Evolutionary conservation across 2,113 vertebrate species (phyloP).

Genomic region (Scomber japonicus): DNA sequence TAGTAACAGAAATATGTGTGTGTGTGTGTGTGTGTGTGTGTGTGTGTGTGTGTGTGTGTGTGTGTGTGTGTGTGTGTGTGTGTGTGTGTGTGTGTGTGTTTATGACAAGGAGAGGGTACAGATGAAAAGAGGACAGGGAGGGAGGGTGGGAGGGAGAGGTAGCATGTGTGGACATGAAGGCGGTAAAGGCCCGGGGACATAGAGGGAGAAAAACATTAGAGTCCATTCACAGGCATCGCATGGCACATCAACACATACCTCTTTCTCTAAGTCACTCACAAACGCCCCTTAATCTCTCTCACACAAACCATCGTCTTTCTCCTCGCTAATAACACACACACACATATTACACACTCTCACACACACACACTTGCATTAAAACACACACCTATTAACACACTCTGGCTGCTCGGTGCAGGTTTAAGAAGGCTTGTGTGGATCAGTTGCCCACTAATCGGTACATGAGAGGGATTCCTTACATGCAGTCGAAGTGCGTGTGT

Average conservation of each 20-base stretch:
- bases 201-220: conserved; percentile 84
- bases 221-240: conserved; percentile 78
- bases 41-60: background rate
- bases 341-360: conserved; percentile 14
- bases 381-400: conserved; percentile 23
- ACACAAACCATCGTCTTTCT: conserved; percentile 25
- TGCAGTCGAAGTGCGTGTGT: conserved; percentile 35
- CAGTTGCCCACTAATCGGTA: conserved; percentile 59
- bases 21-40: conserved; percentile 17
- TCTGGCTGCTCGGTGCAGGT: conserved; percentile 17
- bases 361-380: background rate
- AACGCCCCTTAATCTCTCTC: conserved; percentile 64
- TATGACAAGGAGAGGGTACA: conserved; percentile 23
- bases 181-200: conserved; percentile 69
- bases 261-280: conserved; percentile 70
- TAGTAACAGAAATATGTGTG: conserved; percentile 32
- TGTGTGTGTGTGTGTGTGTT: conserved; percentile 18
- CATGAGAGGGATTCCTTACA: conserved; percentile 68
- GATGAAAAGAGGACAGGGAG: conserved; percentile 50
- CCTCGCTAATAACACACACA: too few relatives aligned
- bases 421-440: conserved; percentile 63
- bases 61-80: conserved; percentile 18
- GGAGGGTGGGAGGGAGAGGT: conserved; percentile 17
- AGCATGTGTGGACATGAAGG: conserved; percentile 79
- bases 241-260: conserved; percentile 82